A percentile compares a stretch with the other conserved stretches of the same genome.
Conservation (phyloP, 2,888 invertebrate genomes). For the Coenonympha glycerion region DNA sequence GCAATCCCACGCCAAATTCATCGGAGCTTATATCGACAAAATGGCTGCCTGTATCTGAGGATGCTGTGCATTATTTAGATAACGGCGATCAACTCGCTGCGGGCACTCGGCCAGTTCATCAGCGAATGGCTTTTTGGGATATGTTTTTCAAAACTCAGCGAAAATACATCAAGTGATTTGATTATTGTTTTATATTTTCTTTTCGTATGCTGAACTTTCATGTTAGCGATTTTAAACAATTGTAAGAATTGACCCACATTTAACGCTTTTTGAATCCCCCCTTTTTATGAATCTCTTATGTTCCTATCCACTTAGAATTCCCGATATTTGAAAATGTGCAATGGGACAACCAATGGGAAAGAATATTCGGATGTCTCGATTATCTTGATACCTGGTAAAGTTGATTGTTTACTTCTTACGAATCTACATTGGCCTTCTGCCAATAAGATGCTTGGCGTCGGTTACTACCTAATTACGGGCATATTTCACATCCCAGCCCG, state of each 20-base stretch:
- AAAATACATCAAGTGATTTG: constrained; percentile 8
- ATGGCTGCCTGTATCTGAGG: background rate
- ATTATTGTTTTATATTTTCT: too few relatives aligned
- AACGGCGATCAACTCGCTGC: background rate
- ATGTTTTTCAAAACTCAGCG: constrained; percentile 4
- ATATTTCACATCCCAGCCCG: constrained; percentile 30
- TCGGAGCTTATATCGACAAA: background rate
- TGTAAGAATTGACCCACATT: too few relatives aligned
- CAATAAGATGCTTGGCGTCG: constrained; percentile 31
- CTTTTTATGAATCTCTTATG: too few relatives aligned
- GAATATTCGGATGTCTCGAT: constrained; percentile 9
- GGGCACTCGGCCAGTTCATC: constrained; percentile 5
- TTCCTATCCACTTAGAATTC: too few relatives aligned
- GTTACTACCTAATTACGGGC: constrained; percentile 33
- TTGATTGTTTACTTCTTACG: constrained; percentile 31
- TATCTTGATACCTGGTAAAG: constrained; percentile 18
- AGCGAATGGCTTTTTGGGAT: constrained; percentile 11
- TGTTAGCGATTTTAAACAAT: too few relatives aligned
- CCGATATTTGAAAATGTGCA: too few relatives aligned
- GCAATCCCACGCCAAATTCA: background rate
- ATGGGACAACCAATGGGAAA: too few relatives aligned
- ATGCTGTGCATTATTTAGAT: background rate
- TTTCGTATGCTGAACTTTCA: too few relatives aligned
- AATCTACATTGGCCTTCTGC: constrained; percentile 30
- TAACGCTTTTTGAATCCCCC: too few relatives aligned